Conservation (phyloP, 2,113 vertebrate species). For the Microcebus lehilahytsara region DNA sequence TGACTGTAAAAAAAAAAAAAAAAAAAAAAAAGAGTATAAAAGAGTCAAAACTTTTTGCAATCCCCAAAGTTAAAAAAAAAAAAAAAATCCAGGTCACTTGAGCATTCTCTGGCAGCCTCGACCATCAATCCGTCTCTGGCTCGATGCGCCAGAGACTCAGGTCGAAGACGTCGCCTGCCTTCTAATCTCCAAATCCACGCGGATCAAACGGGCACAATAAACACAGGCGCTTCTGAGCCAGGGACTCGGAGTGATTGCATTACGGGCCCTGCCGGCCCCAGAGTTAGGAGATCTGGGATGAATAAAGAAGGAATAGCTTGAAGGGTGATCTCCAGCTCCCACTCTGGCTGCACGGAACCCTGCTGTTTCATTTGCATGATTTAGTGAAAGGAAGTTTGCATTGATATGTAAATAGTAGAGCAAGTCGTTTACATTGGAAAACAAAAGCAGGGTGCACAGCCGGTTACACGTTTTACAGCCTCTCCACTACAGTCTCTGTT, state of each 20-base stretch:
- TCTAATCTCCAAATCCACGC: neutral
- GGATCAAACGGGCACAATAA: fast-evolving
- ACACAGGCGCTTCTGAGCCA: neutral
- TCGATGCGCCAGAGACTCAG: fast-evolving
- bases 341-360: neutral
- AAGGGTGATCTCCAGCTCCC: neutral
- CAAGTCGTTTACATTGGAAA: neutral
- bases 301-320: neutral
- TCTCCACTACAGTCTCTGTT: fast-evolving
- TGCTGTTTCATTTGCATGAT: neutral
- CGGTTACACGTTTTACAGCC: neutral
- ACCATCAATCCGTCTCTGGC: fast-evolving
- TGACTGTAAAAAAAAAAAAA: fast-evolving
- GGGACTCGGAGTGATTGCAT: neutral
- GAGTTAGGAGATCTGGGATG: neutral
- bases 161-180: neutral
- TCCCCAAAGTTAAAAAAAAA: neutral
- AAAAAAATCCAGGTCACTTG: neutral
- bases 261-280: neutral
- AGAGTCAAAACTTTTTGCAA: neutral
- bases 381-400: neutral
- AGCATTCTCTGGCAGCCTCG: neutral
- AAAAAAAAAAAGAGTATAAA: neutral
- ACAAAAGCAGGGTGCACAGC: neutral
- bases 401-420: neutral